These are phyloP conservation scores for Spialia ferax DNA, from an alignment of 2,888 invertebrate genomes.

Conservation along the genomic window DNA sequence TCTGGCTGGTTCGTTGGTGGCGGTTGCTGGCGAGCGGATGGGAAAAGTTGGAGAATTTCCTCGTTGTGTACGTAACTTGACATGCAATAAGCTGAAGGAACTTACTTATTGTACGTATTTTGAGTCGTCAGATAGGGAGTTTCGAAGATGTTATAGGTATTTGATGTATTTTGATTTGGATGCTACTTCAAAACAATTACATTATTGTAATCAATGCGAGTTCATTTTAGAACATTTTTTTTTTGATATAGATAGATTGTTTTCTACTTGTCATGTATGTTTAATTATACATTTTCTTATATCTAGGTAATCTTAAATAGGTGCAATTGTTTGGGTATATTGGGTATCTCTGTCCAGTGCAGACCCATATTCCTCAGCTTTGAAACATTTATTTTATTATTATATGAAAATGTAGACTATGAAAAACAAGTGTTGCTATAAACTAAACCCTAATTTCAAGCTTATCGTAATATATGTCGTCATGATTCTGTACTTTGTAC, in stretches of 20 bases:
- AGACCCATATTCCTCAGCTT: no score
- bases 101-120: background rate
- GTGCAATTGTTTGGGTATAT: no score
- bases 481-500: slow-evolving; percentile 48
- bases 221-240: no score
- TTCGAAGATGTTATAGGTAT: background rate
- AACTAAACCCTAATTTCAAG: slow-evolving; percentile 41
- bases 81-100: background rate
- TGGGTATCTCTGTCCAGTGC: no score
- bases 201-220: no score
- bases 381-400: background rate
- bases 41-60: slow-evolving; percentile 25
- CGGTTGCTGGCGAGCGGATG: slow-evolving; percentile 14
- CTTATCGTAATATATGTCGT: slow-evolving; percentile 49
- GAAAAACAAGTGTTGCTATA: slow-evolving; percentile 1
- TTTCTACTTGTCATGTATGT: no score
- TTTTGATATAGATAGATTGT: no score
- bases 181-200: no score
- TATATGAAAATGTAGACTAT: background rate
- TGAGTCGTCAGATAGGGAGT: background rate
- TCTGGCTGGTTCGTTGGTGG: slow-evolving; percentile 17
- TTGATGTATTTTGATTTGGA: background rate
- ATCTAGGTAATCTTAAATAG: no score
- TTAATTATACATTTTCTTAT: no score
- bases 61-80: slow-evolving; percentile 9